These are phyloP conservation scores for Danionella cerebrum DNA, from an alignment of 2,113 vertebrate species.

Conservation along the genomic window DNA sequence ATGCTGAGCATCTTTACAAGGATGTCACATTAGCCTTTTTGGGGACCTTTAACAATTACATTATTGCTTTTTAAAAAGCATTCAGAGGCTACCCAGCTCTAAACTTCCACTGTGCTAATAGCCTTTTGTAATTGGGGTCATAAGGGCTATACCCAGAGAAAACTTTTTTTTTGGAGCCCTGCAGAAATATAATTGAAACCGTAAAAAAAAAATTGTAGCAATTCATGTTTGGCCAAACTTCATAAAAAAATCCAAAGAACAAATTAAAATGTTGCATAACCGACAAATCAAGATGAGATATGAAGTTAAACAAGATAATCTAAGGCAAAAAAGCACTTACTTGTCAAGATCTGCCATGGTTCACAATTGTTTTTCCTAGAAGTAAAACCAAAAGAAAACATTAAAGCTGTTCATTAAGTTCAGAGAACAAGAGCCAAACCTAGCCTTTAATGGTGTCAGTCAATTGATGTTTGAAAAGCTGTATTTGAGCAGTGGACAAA, in stretches of 20 bases:
- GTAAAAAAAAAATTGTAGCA: too few species aligned
- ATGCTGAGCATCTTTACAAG: too few species aligned
- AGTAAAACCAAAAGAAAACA: conserved; percentile 11
- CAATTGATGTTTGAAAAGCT: background rate
- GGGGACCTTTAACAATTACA: too few species aligned
- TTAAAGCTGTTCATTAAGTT: background rate
- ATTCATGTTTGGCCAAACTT: too few species aligned
- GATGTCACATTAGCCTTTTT: too few species aligned
- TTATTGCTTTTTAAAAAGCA: too few species aligned
- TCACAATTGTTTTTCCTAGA: conserved; percentile 44
- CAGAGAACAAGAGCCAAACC: background rate
- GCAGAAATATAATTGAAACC: too few species aligned
- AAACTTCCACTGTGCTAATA: too few species aligned
- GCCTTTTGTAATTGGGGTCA: too few species aligned
- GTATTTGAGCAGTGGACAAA: background rate
- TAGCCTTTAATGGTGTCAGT: background rate
- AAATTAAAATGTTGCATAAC: background rate
- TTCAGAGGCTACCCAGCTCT: too few species aligned
- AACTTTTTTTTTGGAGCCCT: too few species aligned
- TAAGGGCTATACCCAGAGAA: too few species aligned
- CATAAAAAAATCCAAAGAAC: background rate
- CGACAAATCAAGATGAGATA: background rate
- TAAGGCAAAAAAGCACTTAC: conserved; percentile 66
- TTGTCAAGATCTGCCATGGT: conserved; percentile 95
- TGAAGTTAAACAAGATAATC: background rate